Evolutionary conservation across 2,113 vertebrate genomes (phyloP), one percentile per base, ranked within the genome.

Genomic region (Hippocampus mohnikei): DNA sequence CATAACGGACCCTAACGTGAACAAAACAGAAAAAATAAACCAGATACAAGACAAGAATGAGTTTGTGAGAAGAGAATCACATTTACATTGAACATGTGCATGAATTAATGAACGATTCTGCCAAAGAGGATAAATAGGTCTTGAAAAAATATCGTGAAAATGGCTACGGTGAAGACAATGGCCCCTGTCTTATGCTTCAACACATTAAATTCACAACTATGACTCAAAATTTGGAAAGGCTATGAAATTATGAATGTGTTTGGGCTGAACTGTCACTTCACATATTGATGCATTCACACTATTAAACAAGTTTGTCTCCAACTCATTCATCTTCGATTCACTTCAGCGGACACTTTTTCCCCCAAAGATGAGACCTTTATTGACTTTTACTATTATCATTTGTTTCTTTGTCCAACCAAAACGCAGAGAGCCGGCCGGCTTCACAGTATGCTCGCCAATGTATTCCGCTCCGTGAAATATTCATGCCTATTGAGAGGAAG

Each of bases 381-480:
- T 42, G 63, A 65, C 23, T 48, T 66, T 66, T 66, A 23, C 10
- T 48, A 44, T 9, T 27, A 60, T 60, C 42, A 1, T 48, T 23
- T 66, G 15, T 48, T 66, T 66, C 42, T 27, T 23, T 48, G 23
- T 66, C 10, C 23, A 23, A 48, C 64, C 9, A 23, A 8, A 60
- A 60, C 7, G 90, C 88, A 59, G 42, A 71, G 80, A 88, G 87
- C 83, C 81, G 82, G 86, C 88, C 81, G 83, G 86, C 88, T 88
- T 92, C 58, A 18, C 88, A 88, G 88, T 89, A 88, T 91, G 86
- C 84, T 84, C 80, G 85, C 88, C 90, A 85, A 92, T 92, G 89
- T 91, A 92, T 88, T 89, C 89, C 70, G 82, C 82, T 67, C 69
- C 71, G 76, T 92, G 77, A 91, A 93, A 91, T 92, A 93, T 92